Base-by-base conservation (phyloP, 2,797 vertebrate genomes). In the Sandelia bainsii region DNA sequence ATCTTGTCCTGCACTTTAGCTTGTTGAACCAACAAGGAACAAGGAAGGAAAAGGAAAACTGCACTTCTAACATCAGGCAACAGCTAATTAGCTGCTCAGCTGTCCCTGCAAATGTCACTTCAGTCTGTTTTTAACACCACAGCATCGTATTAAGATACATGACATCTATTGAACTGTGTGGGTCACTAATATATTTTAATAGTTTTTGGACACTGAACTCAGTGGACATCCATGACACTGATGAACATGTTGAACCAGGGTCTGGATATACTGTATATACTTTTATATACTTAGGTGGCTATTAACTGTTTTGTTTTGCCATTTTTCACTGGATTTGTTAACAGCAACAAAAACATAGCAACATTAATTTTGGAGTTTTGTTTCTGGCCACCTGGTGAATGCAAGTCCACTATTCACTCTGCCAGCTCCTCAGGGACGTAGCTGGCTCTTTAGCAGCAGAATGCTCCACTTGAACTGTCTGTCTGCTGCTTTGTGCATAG, bases 71-170 rank as follows among this genome's bases (percentile, higher is more conserved):
- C 56, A 58, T 60, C 54, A 40, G 29, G 52, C 37, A 23, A 22
- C 9, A 8, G 64, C 42, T 53, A 60, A 64, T 64, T 69, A 69
- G 37, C 48, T 52, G 19, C 44, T 60, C 25, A 48, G 2, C 54
- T 40, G 53, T 68, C 29, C 46, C 23, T 42, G 25, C 6, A 46
- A 51, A 77, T 39, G 37, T 32, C 29, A 61, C 49, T 70, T 71
- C 34, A 22, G 56, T 56, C 27, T 71, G 49, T 5, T 32, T 61
- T 65, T 34, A 56, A n/a, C 7, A n/a, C 19, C 17, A 45, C 44
- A 45, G 44, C 44, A 8, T 46, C 6, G 2, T n/a, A 46, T 46
- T 46, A 46, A n/a, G 6, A 46, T 10, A 46, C 19, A 46, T 46
- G 19, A n/a, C 44, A 46, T 19, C 44, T 10, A n/a, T 8, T n/a